Conservation (phyloP, 2,113 vertebrate species). For the Redunca redunca region DNA sequence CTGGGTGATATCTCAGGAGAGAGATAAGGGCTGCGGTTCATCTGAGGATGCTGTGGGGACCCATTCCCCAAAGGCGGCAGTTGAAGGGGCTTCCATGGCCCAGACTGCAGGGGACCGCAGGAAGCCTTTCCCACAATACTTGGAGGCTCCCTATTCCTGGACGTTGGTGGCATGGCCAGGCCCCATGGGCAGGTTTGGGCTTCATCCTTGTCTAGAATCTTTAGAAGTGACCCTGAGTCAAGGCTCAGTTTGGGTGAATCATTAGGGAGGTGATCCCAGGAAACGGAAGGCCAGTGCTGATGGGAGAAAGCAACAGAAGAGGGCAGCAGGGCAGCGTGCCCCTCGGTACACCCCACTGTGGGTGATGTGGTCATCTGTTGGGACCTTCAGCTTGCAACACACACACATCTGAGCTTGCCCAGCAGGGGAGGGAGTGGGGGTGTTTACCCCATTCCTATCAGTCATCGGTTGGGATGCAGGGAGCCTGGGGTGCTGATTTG, state of each 20-base stretch:
- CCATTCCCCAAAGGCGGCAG: fast-evolving
- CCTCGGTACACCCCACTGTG: background rate
- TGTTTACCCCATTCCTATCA: background rate
- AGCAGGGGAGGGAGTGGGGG: background rate
- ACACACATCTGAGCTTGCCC: background rate
- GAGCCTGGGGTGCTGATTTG: background rate
- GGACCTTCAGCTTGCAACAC: too few relatives aligned
- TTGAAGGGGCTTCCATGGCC: background rate
- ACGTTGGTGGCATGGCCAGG: too few relatives aligned
- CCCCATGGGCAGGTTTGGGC: too few relatives aligned
- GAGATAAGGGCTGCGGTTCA: background rate
- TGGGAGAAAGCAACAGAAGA: background rate
- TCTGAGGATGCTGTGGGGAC: background rate
- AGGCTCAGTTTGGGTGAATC: background rate
- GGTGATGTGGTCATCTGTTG: background rate
- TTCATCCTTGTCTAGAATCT: background rate
- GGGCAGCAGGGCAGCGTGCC: background rate
- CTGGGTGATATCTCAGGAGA: background rate
- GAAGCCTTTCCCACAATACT: background rate
- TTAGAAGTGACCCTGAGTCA: background rate
- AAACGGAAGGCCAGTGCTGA: background rate
- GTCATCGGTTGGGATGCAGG: background rate
- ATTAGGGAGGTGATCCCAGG: background rate
- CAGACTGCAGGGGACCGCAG: background rate
- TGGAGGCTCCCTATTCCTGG: background rate